Evolutionary conservation across 2,797 vertebrate species (phyloP).

Genomic region (Acrocephalus scirpaceus): DNA sequence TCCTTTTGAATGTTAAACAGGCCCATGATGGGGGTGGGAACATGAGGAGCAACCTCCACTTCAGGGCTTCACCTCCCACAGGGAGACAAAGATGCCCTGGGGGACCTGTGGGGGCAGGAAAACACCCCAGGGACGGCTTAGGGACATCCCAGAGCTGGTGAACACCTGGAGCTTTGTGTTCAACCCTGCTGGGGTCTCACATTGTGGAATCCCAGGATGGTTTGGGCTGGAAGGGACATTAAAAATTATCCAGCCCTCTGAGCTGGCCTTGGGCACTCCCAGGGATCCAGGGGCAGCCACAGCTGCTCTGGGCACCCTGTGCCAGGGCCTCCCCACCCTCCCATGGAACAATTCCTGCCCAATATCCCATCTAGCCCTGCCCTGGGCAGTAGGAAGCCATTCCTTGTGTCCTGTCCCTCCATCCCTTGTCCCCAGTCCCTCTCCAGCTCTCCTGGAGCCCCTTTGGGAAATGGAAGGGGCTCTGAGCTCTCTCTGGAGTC

Average conservation of each 20-base stretch:
- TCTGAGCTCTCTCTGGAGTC: background rate
- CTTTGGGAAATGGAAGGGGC: fast-evolving
- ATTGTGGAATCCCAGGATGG: background rate
- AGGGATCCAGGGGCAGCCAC: background rate
- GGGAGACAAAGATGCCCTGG: background rate
- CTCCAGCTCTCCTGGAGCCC: background rate
- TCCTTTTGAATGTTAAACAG: background rate
- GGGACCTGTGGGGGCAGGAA: background rate
- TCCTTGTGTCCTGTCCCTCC: background rate
- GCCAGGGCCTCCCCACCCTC: fast-evolving
- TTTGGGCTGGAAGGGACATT: background rate
- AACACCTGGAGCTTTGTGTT: background rate
- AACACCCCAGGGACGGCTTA: fast-evolving
- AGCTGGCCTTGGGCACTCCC: fast-evolving
- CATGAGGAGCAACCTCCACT: background rate
- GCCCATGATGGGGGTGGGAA: background rate
- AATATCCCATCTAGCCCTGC: background rate
- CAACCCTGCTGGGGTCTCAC: fast-evolving
- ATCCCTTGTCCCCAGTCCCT: background rate
- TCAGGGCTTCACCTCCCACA: background rate
- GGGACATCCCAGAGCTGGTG: background rate
- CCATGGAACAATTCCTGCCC: background rate
- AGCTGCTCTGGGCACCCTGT: background rate
- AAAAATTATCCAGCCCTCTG: background rate
- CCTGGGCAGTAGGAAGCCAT: background rate